phyloP scores from a whole-genome alignment of 2,888 invertebrate genomes.

The Ceraclea dissimilis region DNA sequence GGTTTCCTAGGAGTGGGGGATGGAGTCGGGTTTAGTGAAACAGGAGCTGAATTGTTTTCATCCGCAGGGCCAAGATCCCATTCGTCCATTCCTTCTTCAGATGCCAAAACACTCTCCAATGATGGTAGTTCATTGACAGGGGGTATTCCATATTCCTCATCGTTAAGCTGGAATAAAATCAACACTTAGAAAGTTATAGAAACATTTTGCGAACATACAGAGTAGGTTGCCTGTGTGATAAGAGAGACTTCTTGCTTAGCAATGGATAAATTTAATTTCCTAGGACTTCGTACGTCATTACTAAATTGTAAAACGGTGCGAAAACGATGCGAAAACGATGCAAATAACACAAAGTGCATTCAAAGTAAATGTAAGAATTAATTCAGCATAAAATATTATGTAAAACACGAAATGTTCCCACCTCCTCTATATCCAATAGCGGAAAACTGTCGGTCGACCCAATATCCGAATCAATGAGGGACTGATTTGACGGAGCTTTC shows the following conservation, averaged over 20 bases:
- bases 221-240: no score
- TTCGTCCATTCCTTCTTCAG: conserved; percentile 43
- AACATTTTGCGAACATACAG: no score
- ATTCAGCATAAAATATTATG: no score
- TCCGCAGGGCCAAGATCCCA: conserved; percentile 12
- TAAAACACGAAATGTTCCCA: no score
- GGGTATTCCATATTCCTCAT: conserved; percentile 73
- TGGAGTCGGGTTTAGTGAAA: conserved; percentile 31
- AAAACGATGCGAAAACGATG: no score
- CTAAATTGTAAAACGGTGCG: no score
- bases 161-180: conserved; percentile 68
- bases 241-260: no score
- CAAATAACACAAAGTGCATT: no score
- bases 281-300: no score
- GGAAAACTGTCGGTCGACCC: conserved; percentile 63
- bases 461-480: conserved; percentile 55
- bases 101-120: conserved; percentile 72
- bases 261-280: no score
- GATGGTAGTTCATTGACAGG: conserved; percentile 68
- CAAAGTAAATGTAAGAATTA: no score
- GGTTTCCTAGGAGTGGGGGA: conserved; percentile 37
- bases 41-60: conserved; percentile 25
- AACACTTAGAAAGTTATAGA: no score
- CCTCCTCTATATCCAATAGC: conserved; percentile 64
- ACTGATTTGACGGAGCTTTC: conserved; percentile 33